A percentile compares a stretch with the other conserved stretches of the same genome.
Conservation (phyloP, 2,113 vertebrate genomes). For the Hydropotes inermis region DNA sequence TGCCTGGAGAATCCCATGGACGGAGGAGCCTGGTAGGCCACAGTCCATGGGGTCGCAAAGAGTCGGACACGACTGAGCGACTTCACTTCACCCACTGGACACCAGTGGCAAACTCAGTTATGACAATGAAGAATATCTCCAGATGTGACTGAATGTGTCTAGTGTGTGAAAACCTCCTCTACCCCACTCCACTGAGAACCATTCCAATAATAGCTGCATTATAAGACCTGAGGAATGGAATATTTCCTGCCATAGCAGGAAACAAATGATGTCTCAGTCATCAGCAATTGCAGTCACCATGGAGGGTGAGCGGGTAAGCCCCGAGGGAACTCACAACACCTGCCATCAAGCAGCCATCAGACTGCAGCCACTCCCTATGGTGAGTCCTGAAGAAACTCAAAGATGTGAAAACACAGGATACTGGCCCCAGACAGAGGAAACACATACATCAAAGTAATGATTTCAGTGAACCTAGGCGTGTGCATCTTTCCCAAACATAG, state of each 20-base stretch:
- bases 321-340: not conserved
- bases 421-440: not conserved
- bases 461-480: not conserved
- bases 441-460: not conserved
- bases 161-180: not conserved
- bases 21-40: no score
- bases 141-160: not conserved
- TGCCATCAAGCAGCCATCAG: not conserved
- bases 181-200: not conserved
- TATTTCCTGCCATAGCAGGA: not conserved
- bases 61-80: no score
- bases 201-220: not conserved
- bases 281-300: not conserved
- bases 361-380: not conserved
- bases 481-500: not conserved
- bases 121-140: not conserved
- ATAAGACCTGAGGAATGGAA: not conserved
- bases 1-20: no score
- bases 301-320: not conserved
- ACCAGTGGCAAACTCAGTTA: conserved; percentile 42
- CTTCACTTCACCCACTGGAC: conserved; percentile 14
- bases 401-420: not conserved
- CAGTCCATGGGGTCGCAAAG: no score
- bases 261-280: not conserved
- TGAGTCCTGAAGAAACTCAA: not conserved